Base-by-base conservation (phyloP, 2,888 invertebrate species). In the Enchytraeus crypticus region DNA sequence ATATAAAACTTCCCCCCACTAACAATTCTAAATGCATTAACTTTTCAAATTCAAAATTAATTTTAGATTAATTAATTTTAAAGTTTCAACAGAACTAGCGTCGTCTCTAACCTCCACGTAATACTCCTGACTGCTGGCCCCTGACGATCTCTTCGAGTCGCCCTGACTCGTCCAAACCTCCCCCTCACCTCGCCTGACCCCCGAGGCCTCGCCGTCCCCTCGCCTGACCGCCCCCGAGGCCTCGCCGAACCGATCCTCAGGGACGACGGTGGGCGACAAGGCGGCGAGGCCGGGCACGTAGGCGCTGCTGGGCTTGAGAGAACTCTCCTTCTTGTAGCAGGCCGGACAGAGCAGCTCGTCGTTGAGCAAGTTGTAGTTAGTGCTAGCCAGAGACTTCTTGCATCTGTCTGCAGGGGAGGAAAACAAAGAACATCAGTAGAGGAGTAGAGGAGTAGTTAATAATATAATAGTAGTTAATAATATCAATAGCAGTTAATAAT, bases 281-380 rank as follows among this genome's bases (percentile, higher is more conserved):
- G 11, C 38, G 18, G 38, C 38, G 38, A 14, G 18, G 38, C 38
- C 38, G 8, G 38, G 38, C 11, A 38, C 38, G 38, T 38, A 38
- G 8, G 38, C 38, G 38, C 11, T 18, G 26, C 56, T 85, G 83
- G 79, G 79, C 82, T 90, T 90, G 69, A 91, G 91, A 62, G 92
- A 92, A 77, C 88, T 92, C 62, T 88, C 85, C 78, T 88, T 90
- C 66, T 87, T 88, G 79, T 92, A 92, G 81, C 92, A 92, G 58
- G 90, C 85, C 71, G 86, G 87, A 83, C 92, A 92, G 78, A 91
- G 91, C 77, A 92, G 85, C 79, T 92, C 90, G 77, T 60, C 88
- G 80, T 92, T 91, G 60, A 92, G 92, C 21, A 90, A 92, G 74
- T 92, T 92, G 77, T 91, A 91, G 58, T 72, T 77, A 49, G 74